A percentile compares a stretch with the other conserved stretches of the same genome.
These are phyloP conservation scores for Hirtodrosophila histrioides DNA, from an alignment of 2,888 invertebrate species.

Conservation along the genomic window DNA sequence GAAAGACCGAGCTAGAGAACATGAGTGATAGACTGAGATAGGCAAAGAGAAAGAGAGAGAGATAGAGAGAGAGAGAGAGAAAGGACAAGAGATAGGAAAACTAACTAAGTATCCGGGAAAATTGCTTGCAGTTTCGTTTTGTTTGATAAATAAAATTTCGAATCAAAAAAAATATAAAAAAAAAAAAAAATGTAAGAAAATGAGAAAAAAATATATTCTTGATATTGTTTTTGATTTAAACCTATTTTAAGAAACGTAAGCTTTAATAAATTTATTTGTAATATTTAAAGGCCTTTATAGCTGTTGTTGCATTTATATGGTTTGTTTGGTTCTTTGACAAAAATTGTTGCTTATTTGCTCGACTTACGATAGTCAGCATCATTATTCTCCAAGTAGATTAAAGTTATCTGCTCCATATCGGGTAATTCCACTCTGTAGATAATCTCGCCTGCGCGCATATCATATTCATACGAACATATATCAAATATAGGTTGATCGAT, in stretches of 20 bases:
- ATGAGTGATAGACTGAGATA: constrained; percentile 24
- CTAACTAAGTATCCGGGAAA: constrained; percentile 52
- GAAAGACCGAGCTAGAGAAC: constrained; percentile 8
- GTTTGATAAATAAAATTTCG: constrained; percentile 30
- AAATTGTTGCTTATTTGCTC: constrained; percentile 81
- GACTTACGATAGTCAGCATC: constrained; percentile 86
- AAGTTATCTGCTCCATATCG: constrained; percentile 96
- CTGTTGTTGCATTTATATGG: constrained; percentile 60
- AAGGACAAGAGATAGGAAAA: constrained; percentile 43
- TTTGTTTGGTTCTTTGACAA: constrained; percentile 53
- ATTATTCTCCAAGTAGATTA: constrained; percentile 95
- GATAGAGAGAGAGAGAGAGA: constrained; percentile 18
- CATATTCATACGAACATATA: constrained; percentile 33
- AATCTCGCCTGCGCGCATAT: constrained; percentile 89
- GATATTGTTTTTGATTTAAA: constrained; percentile 29
- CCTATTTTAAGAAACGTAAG: constrained; percentile 49
- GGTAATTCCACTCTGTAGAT: constrained; percentile 97
- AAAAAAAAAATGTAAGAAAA: constrained; percentile 17
- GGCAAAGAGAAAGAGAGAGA: constrained; percentile 32
- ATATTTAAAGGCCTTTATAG: constrained; percentile 53
- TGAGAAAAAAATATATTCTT: constrained; percentile 51
- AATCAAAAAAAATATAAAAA: constrained; percentile 23
- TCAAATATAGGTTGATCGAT: constrained; percentile 42
- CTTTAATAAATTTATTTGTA: constrained; percentile 55
- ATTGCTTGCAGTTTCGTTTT: constrained; percentile 55